Percentiles rank a stretch among this genome's conserved stretches.
Evolutionary conservation across 1,140 invertebrate species (phyloP).

Genomic region (Lepidurus apus): DNA sequence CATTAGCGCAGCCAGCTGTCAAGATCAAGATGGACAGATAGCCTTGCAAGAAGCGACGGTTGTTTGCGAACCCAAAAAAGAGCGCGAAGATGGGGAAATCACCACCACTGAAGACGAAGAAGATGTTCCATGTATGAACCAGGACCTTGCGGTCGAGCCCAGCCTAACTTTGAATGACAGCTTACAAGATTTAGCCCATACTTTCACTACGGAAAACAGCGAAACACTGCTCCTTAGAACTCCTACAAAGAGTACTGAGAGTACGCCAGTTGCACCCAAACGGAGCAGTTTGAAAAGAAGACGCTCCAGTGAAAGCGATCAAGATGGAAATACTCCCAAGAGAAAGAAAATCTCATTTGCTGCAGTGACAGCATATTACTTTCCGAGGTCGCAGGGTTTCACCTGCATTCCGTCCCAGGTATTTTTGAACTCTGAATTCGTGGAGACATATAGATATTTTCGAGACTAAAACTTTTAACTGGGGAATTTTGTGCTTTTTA

Average conservation of each 20-base stretch:
- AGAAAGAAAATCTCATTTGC: conserved; percentile 82
- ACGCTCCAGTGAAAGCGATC: background rate
- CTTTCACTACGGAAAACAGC: no score
- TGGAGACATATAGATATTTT: no score
- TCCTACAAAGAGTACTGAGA: background rate
- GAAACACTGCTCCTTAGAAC: background rate
- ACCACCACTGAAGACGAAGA: background rate
- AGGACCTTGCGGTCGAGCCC: no score
- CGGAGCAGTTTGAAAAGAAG: conserved; percentile 17
- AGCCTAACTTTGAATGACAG: no score
- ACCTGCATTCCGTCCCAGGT: conserved; percentile 91
- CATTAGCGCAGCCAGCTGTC: no score
- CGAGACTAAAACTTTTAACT: background rate
- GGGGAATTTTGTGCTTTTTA: background rate
- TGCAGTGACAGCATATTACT: conserved; percentile 90
- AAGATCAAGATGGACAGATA: no score
- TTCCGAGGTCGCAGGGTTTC: conserved; percentile 92
- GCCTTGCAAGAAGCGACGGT: no score
- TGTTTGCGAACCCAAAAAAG: background rate
- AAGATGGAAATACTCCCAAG: background rate
- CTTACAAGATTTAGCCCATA: no score
- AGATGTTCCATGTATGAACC: background rate
- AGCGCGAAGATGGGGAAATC: background rate
- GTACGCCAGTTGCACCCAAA: background rate
- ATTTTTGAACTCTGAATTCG: conserved; percentile 31